Conservation (phyloP, 2,113 vertebrate species). For the Serilophus lunatus region DNA sequence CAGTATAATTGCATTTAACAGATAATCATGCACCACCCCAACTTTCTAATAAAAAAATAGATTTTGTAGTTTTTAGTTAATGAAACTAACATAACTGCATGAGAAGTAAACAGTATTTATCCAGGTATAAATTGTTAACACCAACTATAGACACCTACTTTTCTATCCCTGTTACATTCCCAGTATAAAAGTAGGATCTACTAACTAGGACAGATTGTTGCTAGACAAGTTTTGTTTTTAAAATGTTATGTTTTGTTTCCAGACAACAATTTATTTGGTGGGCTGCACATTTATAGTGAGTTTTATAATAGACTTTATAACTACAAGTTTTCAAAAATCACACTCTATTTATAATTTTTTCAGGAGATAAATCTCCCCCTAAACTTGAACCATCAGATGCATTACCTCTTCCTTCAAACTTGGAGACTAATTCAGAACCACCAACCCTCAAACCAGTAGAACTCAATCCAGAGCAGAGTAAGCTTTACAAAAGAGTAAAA, state of each 20-base stretch:
- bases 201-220: conserved; percentile 67
- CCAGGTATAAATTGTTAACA: conserved; percentile 46
- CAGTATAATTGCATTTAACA: conserved; percentile 24
- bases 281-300: conserved; percentile 79
- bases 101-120: conserved; percentile 29
- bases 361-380: conserved; percentile 97
- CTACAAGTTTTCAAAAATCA: conserved; percentile 81
- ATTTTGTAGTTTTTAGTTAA: conserved; percentile 20
- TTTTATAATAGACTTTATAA: conserved; percentile 80
- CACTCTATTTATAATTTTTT: conserved; percentile 87
- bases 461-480: conserved; percentile 83
- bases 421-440: conserved; percentile 89
- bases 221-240: conserved; percentile 55
- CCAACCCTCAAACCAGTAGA: conserved; percentile 96
- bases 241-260: conserved; percentile 74
- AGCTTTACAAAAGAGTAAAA: conserved; percentile 79
- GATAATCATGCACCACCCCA: background rate
- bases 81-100: conserved; percentile 57
- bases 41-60: background rate
- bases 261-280: conserved; percentile 71
- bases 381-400: conserved; percentile 95
- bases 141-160: conserved; percentile 5
- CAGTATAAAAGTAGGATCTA: conserved; percentile 54
- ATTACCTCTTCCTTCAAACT: conserved; percentile 88
- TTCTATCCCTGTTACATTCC: conserved; percentile 37